Evolutionary conservation across 1,140 invertebrate species (phyloP), one percentile per base, ranked within the genome.

Genomic region (Elysia chlorotica): DNA sequence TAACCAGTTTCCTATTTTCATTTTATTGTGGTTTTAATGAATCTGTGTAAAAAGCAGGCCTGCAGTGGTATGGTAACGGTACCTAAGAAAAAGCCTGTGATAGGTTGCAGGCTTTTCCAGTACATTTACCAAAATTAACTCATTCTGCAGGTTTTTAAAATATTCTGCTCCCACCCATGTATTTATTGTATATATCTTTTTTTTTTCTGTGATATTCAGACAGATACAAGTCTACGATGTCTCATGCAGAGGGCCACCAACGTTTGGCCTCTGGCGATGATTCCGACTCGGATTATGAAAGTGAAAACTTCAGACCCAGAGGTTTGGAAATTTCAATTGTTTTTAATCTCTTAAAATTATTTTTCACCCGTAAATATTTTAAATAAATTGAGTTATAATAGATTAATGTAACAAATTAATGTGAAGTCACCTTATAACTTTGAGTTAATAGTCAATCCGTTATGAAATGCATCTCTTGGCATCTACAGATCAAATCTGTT

Each of bases 221-320:
- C 21, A 35, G 36, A 33, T 67, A 73, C 41, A 48, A 37, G 37
- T 66, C 30, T n/a, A 56, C 14, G 1, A 68, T 68, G 41, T 53
- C 41, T 33, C 33, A 31, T 56, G 48, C 48, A 23, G 66, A 53
- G 35, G 66, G 66, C 5, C 84, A 83, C 0, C 79, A 80, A 31
- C 73, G 79, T 28, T 81, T 80, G 56, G 67, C n/a, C 17, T 41
- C 76, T 14, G 78, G 70, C 0, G 84, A 85, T 6, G 85, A 88
- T 28, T 81, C 82, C 37, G 86, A 87, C 31, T 87, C 88, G 72
- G 86, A 90, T 57, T 77, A 78, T 65, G 89, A 92, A 82, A 88
- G 91, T 80, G 90, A 90, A 25, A 85, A 82, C 67, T 65, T 79
- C n/a, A 87, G 87, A 82, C 88, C 88, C 4, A 85, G 83, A 83